phyloP scores from a whole-genome alignment of 2,888 invertebrate species.

The Hedya salicella region DNA sequence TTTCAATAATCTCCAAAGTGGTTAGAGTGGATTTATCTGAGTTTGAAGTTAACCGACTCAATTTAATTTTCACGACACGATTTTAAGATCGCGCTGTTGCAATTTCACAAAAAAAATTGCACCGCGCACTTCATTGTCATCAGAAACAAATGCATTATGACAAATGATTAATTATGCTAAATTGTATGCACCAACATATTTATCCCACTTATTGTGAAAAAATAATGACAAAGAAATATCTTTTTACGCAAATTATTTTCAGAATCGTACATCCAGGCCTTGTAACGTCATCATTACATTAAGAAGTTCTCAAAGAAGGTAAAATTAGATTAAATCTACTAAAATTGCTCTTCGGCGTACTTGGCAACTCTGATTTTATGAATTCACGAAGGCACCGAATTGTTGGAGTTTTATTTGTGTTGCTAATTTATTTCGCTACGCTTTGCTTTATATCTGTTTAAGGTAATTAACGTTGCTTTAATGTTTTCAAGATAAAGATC shows the following conservation, averaged over 20 bases:
- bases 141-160: no score
- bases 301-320: slow-evolving; percentile 32
- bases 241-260: background rate
- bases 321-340: slow-evolving; percentile 34
- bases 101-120: no score
- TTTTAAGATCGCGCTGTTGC: no score
- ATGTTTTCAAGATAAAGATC: slow-evolving; percentile 14
- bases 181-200: no score
- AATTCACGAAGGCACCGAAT: slow-evolving; percentile 22
- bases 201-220: no score
- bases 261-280: slow-evolving; percentile 7
- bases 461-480: slow-evolving; percentile 29
- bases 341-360: slow-evolving; percentile 25
- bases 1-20: no score
- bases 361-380: slow-evolving; percentile 25
- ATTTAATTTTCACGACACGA: no score
- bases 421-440: slow-evolving; percentile 28
- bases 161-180: no score
- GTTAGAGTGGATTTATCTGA: no score
- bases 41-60: no score
- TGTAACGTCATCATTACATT: slow-evolving; percentile 15
- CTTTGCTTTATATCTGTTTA: slow-evolving; percentile 22
- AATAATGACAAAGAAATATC: no score
- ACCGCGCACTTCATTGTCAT: no score
- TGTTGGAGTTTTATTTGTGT: slow-evolving; percentile 37